Conservation (phyloP, 2,888 invertebrate genomes). For the Nowickia ferox region DNA sequence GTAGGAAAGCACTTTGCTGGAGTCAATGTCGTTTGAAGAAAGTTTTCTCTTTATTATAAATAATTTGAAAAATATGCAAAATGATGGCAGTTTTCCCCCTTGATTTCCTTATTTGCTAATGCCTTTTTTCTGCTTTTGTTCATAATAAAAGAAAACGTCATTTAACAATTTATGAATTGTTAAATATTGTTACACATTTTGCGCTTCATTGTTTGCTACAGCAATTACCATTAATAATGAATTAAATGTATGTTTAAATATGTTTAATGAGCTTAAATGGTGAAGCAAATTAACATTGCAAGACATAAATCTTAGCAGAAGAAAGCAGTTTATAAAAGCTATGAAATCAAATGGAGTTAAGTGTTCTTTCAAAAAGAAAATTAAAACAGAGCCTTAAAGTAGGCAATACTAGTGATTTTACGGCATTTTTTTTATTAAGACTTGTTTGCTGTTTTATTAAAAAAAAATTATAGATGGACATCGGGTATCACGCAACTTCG, state of each 20-base stretch:
- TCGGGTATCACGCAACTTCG: too few species aligned
- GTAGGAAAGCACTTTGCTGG: neutral
- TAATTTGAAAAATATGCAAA: conserved; percentile 56
- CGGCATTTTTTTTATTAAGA: too few species aligned
- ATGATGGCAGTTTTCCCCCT: neutral
- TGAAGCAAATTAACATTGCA: conserved; percentile 56
- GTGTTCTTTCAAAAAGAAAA: neutral
- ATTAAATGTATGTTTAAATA: conserved; percentile 56
- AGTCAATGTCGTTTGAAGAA: conserved; percentile 23
- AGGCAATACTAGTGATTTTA: neutral
- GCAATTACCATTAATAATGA: conserved; percentile 53
- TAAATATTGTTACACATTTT: conserved; percentile 15
- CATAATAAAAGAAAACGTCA: conserved; percentile 27
- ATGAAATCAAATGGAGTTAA: neutral
- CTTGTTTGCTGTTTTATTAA: too few species aligned
- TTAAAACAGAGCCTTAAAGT: neutral
- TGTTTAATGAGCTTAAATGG: conserved; percentile 57
- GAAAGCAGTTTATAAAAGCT: neutral
- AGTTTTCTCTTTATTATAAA: conserved; percentile 37
- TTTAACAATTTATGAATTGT: conserved; percentile 39
- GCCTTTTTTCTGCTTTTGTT: neutral
- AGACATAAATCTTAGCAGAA: conserved; percentile 29
- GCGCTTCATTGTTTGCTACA: conserved; percentile 42
- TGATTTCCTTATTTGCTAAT: neutral
- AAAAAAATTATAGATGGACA: too few species aligned